These are phyloP conservation scores for Anas platyrhynchos DNA, from an alignment of 2,113 vertebrate species.

Conservation along the genomic window DNA sequence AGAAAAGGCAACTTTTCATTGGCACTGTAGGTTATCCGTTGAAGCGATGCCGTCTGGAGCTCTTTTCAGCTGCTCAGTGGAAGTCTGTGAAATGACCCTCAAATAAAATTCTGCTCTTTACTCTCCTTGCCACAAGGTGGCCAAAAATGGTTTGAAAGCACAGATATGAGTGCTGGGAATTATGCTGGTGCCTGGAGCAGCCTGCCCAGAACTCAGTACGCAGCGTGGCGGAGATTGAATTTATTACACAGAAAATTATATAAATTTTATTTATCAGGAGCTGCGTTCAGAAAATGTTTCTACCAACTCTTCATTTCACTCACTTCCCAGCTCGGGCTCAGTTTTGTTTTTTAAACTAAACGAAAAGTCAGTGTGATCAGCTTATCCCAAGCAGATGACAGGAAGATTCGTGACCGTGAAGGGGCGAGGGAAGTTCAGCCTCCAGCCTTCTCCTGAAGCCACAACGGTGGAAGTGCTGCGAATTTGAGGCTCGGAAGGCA, in stretches of 20 bases:
- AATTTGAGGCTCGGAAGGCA: background rate
- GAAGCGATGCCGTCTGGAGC: rapidly evolving
- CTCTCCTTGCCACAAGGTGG: conserved; percentile 74
- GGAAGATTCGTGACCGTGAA: background rate
- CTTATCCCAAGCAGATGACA: rapidly evolving
- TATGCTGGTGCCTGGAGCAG: background rate
- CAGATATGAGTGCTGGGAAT: background rate
- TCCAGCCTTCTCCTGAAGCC: rapidly evolving
- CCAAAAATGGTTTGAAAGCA: conserved; percentile 19
- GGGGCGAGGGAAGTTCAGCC: background rate
- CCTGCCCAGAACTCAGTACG: background rate
- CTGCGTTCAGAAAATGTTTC: background rate
- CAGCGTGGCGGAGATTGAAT: background rate
- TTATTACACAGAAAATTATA: background rate
- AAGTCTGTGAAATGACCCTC: background rate
- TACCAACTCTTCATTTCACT: background rate
- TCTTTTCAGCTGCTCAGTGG: background rate
- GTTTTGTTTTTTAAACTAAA: background rate
- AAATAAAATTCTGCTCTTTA: conserved; percentile 54
- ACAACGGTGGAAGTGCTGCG: background rate
- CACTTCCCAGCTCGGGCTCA: background rate
- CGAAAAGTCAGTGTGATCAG: background rate
- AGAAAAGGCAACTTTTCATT: background rate
- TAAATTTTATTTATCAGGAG: background rate
- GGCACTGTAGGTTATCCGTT: background rate